Conservation (phyloP, 2,113 vertebrate genomes). For the Aix galericulata region DNA sequence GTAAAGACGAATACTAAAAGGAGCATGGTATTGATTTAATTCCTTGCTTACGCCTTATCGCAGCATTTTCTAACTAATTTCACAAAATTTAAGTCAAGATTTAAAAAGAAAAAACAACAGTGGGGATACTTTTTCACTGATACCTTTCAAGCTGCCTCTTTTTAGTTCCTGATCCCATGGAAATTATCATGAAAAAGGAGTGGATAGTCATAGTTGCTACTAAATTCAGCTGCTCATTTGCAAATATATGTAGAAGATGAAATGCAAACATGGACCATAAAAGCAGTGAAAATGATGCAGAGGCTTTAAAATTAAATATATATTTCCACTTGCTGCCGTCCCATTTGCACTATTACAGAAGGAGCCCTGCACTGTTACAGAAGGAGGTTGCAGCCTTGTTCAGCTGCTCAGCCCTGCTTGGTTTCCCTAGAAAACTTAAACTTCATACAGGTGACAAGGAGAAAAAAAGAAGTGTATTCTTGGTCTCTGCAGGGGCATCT, state of each 20-base stretch:
- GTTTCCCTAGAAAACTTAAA: neutral
- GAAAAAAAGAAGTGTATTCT: neutral
- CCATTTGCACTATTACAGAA: rapidly evolving
- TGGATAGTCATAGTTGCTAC: neutral
- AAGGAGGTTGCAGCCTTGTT: neutral
- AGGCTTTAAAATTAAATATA: neutral
- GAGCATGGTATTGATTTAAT: neutral
- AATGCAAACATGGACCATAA: neutral
- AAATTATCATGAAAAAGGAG: constrained; percentile 23
- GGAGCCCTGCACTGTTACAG: neutral
- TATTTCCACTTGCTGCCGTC: neutral
- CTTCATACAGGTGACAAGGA: neutral
- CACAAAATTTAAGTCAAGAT: neutral
- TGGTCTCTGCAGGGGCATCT: neutral
- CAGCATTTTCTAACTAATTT: neutral
- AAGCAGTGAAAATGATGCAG: neutral
- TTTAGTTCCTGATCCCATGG: constrained; percentile 24
- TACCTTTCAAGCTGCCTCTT: neutral
- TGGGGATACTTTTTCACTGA: neutral
- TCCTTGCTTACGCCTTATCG: neutral
- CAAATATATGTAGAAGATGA: neutral
- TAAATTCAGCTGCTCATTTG: neutral
- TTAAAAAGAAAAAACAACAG: neutral
- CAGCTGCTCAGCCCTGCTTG: neutral
- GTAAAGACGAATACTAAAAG: neutral